Evolutionary conservation across 2,888 invertebrate species (phyloP), one percentile per base, ranked within the genome.

Genomic region (Metacarcinus magister): DNA sequence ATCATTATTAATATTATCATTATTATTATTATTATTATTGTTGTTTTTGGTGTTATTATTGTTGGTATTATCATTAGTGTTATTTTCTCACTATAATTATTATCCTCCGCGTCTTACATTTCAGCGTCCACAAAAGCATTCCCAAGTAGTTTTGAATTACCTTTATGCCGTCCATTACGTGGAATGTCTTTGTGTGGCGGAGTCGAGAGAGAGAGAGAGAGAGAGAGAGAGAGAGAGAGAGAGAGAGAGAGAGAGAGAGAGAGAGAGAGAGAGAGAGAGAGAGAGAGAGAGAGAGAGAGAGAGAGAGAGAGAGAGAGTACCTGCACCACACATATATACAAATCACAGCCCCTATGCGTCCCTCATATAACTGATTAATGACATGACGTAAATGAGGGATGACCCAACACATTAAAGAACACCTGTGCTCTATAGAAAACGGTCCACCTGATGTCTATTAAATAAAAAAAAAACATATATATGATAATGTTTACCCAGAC

Each of bases 121-220:
- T 75, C 75, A 7, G 2, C n/a, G 0, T 75, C 75, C 75, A 75
- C 75, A 75, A 75, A 75, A 75, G 75, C 75, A 23, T 75, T 75
- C 28, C 23, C 75, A 75, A 75, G 75, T 75, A 28, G 75, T 75
- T 75, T 75, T 75, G 75, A 75, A 75, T 75, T 75, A 75, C 75
- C 75, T 75, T 75, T 75, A 75, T n/a, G 2, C 75, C 75, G 75
- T 75, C 75, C 75, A 75, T 75, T 75, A 75, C 28, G n/a, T 7
- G 8, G 75, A 75, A 28, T 75, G 75, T 75, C 28, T 75, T 75
- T 75, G 75, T 75, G n/a, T 75, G 75, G 75, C 28, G 19, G 75
- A 75, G 75, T 75, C 75, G 28, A 75, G n/a, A 75, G n/a, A 75
- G 75, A 75, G 75, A 75, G 67, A 67, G 67, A 67, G 67, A 67